A percentile compares a stretch with the other conserved stretches of the same genome.
Conservation (phyloP, 2,113 vertebrate species). For the Hemiprocne comata region DNA sequence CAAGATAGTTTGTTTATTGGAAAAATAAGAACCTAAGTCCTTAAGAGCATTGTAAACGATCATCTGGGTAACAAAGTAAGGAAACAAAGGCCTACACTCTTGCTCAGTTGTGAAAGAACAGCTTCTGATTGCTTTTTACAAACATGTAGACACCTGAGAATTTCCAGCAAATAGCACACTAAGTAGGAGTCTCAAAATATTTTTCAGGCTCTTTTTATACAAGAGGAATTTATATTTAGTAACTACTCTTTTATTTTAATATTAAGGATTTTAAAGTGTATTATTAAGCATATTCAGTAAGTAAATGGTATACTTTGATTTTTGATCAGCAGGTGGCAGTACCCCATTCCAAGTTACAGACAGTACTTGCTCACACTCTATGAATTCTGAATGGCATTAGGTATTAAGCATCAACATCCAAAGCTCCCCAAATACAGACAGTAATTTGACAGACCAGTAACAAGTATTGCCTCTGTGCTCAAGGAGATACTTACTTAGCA, state of each 20-base stretch:
- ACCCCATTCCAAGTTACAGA: not conserved
- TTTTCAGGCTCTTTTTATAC: not conserved
- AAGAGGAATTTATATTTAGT: not conserved
- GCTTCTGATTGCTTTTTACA: not conserved
- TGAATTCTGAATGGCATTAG: rapidly evolving
- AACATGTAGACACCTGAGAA: not conserved
- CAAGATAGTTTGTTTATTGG: not conserved
- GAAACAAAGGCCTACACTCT: not conserved
- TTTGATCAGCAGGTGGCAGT: slow-evolving; percentile 63
- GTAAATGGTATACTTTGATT: not conserved
- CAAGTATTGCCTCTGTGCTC: not conserved
- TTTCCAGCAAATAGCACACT: not conserved
- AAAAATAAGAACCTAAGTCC: not conserved
- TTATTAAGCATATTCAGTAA: not conserved
- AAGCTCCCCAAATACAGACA: not conserved
- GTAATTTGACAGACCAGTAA: not conserved
- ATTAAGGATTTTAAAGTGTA: not conserved
- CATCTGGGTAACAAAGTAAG: not conserved
- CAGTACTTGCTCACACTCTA: rapidly evolving
- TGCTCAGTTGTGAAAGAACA: not conserved
- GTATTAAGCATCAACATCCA: not conserved
- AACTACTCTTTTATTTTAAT: not conserved
- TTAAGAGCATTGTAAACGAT: not conserved
- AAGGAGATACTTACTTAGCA: not conserved
- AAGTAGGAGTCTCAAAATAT: not conserved